phyloP scores from a whole-genome alignment of 2,797 vertebrate species.

The Lithobates pipiens region DNA sequence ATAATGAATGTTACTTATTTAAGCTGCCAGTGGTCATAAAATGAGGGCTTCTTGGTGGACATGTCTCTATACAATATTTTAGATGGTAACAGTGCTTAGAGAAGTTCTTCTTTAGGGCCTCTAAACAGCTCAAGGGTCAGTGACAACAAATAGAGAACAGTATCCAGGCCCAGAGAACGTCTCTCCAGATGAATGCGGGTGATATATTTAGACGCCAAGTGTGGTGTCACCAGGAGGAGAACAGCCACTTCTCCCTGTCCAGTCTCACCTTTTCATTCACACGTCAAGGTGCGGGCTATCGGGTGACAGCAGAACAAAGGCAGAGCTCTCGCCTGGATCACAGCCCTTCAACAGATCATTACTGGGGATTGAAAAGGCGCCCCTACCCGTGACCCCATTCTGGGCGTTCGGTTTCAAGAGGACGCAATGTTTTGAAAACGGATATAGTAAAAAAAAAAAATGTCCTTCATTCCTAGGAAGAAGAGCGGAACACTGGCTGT shows the following conservation, averaged over 20 bases:
- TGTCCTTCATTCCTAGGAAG: constrained; percentile 20
- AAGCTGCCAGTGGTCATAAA: too few species aligned
- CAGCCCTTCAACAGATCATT: constrained; percentile 46
- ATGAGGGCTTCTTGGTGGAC: too few species aligned
- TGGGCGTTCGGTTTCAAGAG: constrained; percentile 46
- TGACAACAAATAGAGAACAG: neutral
- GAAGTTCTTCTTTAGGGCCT: too few species aligned
- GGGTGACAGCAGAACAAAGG: constrained; percentile 47
- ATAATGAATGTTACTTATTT: too few species aligned
- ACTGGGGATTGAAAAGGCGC: neutral
- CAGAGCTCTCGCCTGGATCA: constrained; percentile 27
- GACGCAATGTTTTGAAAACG: constrained; percentile 37
- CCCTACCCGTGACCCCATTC: constrained; percentile 35
- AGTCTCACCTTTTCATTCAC: constrained; percentile 51
- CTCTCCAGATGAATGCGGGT: constrained; percentile 13
- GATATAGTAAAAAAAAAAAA: constrained; percentile 13
- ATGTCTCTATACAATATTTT: too few species aligned
- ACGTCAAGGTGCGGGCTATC: constrained; percentile 48
- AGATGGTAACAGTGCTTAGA: too few species aligned
- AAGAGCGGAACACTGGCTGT: constrained; percentile 9
- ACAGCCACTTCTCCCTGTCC: constrained; percentile 7
- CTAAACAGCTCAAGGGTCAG: too few species aligned
- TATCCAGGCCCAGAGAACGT: neutral
- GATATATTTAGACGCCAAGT: constrained; percentile 22
- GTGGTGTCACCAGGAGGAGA: neutral